These are phyloP conservation scores for Phrynocephalus guinanensis DNA, from an alignment of 2,797 vertebrate genomes.

Conservation along the genomic window DNA sequence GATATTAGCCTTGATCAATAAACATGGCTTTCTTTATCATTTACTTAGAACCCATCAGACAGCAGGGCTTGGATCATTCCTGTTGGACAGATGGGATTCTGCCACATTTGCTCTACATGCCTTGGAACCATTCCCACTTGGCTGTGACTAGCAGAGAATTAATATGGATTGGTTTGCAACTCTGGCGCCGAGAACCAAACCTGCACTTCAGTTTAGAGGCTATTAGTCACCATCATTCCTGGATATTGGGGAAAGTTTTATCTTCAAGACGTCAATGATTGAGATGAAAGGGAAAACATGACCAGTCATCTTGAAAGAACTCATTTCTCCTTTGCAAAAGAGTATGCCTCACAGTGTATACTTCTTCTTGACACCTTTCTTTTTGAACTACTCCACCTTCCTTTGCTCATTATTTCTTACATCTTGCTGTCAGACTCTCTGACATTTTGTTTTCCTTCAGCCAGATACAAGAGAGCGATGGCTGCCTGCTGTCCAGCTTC, in stretches of 20 bases:
- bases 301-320: constrained; percentile 68
- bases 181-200: constrained; percentile 17
- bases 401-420: constrained; percentile 42
- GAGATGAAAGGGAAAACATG: constrained; percentile 66
- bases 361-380: constrained; percentile 61
- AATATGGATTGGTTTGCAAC: not conserved
- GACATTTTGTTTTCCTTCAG: constrained; percentile 41
- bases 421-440: constrained; percentile 24
- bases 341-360: constrained; percentile 56
- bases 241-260: constrained; percentile 21
- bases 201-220: constrained; percentile 7
- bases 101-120: not conserved
- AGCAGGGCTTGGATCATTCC: not conserved
- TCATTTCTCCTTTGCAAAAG: constrained; percentile 63
- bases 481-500: not conserved
- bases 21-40: not conserved
- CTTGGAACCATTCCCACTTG: not conserved
- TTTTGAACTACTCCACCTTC: constrained; percentile 56
- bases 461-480: constrained; percentile 36
- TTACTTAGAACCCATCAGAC: rapidly evolving
- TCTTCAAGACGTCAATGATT: constrained; percentile 58
- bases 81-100: constrained; percentile 19
- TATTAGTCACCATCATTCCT: constrained; percentile 38
- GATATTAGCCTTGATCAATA: not conserved
- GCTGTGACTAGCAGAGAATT: constrained; percentile 14